Percentiles rank a stretch among this genome's conserved stretches.
Evolutionary conservation across 2,113 vertebrate species (phyloP).

Genomic region (Malaclemys terrapin): DNA sequence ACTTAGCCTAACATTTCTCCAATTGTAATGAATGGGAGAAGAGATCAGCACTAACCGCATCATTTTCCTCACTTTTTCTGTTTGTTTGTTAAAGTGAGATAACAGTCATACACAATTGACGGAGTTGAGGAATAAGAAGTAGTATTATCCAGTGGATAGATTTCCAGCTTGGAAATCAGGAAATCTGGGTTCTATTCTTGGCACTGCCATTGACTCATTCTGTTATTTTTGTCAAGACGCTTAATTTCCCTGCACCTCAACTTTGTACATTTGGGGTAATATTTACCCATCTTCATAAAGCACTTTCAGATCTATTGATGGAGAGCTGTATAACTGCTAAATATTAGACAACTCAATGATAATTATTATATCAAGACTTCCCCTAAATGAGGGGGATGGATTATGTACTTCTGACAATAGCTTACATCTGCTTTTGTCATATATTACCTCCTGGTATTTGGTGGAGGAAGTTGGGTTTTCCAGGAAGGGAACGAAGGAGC

Average conservation of each 20-base stretch:
- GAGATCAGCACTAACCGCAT: too few relatives aligned
- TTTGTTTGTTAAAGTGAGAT: too few relatives aligned
- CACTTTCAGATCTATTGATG: background rate
- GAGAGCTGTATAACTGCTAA: background rate
- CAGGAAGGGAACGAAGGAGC: background rate
- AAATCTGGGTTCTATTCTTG: background rate
- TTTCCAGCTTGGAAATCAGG: background rate
- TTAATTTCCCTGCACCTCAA: background rate
- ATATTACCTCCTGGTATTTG: background rate
- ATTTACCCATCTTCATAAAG: background rate
- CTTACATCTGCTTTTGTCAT: background rate
- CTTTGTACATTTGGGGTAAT: background rate
- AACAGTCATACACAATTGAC: too few relatives aligned
- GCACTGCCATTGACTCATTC: background rate
- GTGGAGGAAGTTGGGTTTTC: background rate
- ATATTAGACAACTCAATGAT: background rate
- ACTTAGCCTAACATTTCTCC: too few relatives aligned
- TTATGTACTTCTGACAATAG: background rate
- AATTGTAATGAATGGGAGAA: too few relatives aligned
- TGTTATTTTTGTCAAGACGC: background rate
- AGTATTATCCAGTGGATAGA: background rate
- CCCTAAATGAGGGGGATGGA: background rate
- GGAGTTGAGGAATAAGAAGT: background rate
- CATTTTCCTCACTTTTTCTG: too few relatives aligned
- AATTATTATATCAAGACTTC: background rate